Conservation (phyloP, 2,888 invertebrate genomes). For the Dromius quadrimaculatus region DNA sequence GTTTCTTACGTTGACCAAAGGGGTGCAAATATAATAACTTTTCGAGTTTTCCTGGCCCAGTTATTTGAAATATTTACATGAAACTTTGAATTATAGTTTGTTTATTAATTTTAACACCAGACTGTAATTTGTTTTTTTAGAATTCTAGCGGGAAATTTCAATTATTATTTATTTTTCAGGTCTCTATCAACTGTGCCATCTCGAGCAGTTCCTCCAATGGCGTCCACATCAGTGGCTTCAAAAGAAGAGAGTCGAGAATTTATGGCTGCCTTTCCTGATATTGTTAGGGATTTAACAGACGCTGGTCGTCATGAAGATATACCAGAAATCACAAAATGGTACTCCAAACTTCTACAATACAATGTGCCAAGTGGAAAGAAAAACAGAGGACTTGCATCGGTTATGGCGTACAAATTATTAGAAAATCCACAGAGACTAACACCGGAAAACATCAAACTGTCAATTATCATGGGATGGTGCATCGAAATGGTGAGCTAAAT, state of each 20-base stretch:
- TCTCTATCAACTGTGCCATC: slow-evolving; percentile 74
- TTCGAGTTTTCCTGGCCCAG: no score
- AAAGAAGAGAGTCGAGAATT: slow-evolving; percentile 90
- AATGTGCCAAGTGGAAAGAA: slow-evolving; percentile 94
- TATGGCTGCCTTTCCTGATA: slow-evolving; percentile 89
- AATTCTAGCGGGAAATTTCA: no score
- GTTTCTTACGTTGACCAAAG: no score
- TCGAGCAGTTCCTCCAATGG: slow-evolving; percentile 72
- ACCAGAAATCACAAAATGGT: slow-evolving; percentile 84
- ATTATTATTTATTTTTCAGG: slow-evolving; percentile 59
- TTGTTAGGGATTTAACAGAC: slow-evolving; percentile 86
- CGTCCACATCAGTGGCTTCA: slow-evolving; percentile 73
- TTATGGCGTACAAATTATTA: slow-evolving; percentile 81
- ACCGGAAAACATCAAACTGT: slow-evolving; percentile 81
- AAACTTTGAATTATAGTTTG: no score
- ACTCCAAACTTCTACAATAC: slow-evolving; percentile 88
- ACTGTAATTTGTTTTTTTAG: no score
- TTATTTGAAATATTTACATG: no score
- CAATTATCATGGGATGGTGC: slow-evolving; percentile 93
- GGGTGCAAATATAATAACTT: no score
- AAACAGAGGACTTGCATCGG: slow-evolving; percentile 80
- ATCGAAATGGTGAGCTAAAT: slow-evolving; percentile 88
- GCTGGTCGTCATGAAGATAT: slow-evolving; percentile 81
- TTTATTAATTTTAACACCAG: no score
- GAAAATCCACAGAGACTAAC: slow-evolving; percentile 76